These are phyloP conservation scores for Microtus ochrogaster DNA, from an alignment of 2,113 vertebrate genomes.

Conservation along the genomic window DNA sequence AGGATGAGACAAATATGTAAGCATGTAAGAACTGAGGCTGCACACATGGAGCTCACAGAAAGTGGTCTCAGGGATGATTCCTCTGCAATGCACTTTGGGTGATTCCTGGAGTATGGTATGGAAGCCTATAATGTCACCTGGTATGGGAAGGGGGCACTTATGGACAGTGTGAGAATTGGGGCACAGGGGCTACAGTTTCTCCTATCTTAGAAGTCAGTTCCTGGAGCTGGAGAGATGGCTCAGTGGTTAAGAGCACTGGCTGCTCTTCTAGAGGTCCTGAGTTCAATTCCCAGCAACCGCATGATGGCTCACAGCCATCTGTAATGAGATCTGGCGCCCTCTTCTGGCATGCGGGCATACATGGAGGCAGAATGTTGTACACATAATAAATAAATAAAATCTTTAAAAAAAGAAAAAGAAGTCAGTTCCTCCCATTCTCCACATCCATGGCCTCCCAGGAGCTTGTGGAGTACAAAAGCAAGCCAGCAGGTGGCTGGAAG, in stretches of 20 bases:
- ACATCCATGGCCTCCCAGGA: background rate
- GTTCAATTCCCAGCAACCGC: no score
- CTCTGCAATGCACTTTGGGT: fast-evolving
- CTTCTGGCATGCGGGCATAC: no score
- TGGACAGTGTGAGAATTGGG: background rate
- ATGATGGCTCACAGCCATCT: no score
- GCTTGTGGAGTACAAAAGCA: background rate
- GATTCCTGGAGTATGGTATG: background rate
- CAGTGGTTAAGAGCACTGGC: no score
- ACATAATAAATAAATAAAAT: no score
- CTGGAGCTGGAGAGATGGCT: no score
- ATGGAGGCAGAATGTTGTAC: no score
- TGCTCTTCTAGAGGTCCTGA: no score
- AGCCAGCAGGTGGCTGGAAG: fast-evolving
- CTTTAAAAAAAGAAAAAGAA: no score
- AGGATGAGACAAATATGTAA: background rate
- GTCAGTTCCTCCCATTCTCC: background rate
- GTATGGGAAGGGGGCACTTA: fast-evolving
- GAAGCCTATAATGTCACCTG: fast-evolving
- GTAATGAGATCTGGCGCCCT: no score
- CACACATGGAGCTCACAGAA: background rate
- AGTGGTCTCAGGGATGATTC: background rate
- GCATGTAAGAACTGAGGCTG: fast-evolving
- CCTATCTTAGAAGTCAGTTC: background rate
- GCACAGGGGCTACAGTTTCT: fast-evolving